Conservation (phyloP, 2,888 invertebrate species). For the Drosophila kuntzei region DNA sequence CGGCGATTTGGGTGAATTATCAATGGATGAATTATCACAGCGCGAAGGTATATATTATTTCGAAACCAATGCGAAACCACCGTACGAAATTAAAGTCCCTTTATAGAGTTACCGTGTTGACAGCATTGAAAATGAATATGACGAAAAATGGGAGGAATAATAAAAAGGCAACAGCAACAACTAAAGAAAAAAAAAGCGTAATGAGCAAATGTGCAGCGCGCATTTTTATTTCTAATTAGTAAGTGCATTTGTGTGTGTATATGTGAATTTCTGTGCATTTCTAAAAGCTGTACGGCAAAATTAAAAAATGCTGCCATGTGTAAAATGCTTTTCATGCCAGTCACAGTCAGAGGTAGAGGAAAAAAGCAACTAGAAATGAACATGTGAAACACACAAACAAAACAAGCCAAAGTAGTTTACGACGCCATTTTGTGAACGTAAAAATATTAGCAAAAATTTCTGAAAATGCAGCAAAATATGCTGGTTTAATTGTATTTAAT, state of each 20-base stretch:
- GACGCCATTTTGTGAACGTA: slow-evolving; percentile 24
- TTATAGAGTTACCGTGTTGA: slow-evolving; percentile 15
- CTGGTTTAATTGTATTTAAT: slow-evolving; percentile 9
- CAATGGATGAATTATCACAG: slow-evolving; percentile 55
- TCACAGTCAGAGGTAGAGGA: slow-evolving; percentile 35
- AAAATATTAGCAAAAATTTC: slow-evolving; percentile 27
- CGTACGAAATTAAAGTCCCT: slow-evolving; percentile 52
- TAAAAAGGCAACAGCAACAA: slow-evolving; percentile 26
- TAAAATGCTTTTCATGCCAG: slow-evolving; percentile 80
- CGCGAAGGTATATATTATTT: slow-evolving; percentile 81
- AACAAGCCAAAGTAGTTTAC: slow-evolving; percentile 40
- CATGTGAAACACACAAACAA: slow-evolving; percentile 25
- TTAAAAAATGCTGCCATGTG: slow-evolving; percentile 83
- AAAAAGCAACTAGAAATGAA: slow-evolving; percentile 17
- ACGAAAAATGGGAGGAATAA: slow-evolving; percentile 24
- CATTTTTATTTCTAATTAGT: slow-evolving; percentile 83
- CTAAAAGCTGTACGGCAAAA: slow-evolving; percentile 76
- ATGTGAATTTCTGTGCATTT: slow-evolving; percentile 41
- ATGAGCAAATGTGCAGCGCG: slow-evolving; percentile 73
- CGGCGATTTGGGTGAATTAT: slow-evolving; percentile 65
- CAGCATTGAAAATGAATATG: slow-evolving; percentile 16
- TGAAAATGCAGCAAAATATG: slow-evolving; percentile 2
- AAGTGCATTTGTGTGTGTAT: slow-evolving; percentile 53
- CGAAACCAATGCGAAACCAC: slow-evolving; percentile 70
- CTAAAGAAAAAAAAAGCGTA: slow-evolving; percentile 44